A percentile compares a stretch with the other conserved stretches of the same genome.
phyloP scores from a whole-genome alignment of 2,113 vertebrate genomes.

The Atlantisia rogersi region DNA sequence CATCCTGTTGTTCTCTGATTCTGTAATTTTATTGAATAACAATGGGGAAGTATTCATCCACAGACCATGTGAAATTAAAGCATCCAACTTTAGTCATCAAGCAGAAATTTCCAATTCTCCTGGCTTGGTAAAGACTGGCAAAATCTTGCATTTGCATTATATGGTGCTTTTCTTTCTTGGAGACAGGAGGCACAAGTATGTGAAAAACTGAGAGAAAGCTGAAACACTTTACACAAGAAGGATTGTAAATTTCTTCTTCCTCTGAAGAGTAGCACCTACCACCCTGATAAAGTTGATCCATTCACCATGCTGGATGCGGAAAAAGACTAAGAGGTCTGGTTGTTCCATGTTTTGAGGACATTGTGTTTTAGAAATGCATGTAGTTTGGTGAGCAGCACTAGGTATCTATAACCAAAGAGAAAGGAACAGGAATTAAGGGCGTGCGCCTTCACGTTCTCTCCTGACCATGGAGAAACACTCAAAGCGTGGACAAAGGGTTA shows the following conservation, averaged over 20 bases:
- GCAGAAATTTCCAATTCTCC: background rate
- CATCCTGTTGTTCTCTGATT: background rate
- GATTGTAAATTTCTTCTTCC: background rate
- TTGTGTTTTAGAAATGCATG: background rate
- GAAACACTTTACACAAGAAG: background rate
- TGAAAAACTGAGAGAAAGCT: background rate
- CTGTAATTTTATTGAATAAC: background rate
- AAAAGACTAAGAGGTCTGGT: background rate
- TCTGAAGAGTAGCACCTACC: background rate
- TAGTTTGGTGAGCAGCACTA: background rate
- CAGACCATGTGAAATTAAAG: background rate
- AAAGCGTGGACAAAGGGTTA: background rate
- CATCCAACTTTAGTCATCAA: background rate
- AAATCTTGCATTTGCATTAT: background rate
- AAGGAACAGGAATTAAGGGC: background rate
- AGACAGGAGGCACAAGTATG: background rate
- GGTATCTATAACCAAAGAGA: background rate
- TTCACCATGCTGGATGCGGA: background rate
- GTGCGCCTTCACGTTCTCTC: rapidly evolving
- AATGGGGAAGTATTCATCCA: background rate
- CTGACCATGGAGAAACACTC: background rate
- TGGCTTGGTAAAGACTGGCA: background rate
- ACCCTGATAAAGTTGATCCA: background rate
- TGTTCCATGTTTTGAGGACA: background rate
- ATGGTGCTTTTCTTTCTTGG: background rate